phyloP scores from a whole-genome alignment of 37 sponge, comb jelly and placozoan species.

The Halichondria panicea region DNA sequence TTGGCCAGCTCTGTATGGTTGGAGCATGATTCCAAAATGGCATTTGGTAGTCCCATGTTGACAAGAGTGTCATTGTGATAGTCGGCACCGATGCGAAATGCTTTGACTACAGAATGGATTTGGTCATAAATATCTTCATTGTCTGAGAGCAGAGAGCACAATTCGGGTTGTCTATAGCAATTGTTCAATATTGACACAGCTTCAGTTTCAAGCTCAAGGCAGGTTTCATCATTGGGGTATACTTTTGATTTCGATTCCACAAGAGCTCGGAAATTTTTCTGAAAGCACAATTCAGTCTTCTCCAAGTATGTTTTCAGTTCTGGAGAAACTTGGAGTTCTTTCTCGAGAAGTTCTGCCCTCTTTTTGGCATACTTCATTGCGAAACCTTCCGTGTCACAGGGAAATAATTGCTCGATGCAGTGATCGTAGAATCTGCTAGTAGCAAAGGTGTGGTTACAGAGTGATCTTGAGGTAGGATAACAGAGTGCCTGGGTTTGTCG shows the following conservation, averaged over 20 bases:
- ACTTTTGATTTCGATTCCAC: not conserved
- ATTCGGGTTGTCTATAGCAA: constrained; percentile 29
- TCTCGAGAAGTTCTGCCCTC: not conserved
- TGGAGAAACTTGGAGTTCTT: not conserved
- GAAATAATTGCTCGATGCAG: constrained; percentile 53
- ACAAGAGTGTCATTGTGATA: constrained; percentile 16
- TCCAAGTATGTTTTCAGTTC: constrained; percentile 14
- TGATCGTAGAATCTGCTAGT: constrained; percentile 52
- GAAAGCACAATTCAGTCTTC: constrained; percentile 53
- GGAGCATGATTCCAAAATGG: too few relatives aligned
- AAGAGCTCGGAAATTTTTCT: constrained; percentile 24
- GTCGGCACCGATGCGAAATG: constrained; percentile 11
- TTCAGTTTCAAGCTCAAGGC: constrained; percentile 46
- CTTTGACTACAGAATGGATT: too few relatives aligned
- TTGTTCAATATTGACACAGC: constrained; percentile 34
- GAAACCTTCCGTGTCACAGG: constrained; percentile 46
- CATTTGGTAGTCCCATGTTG: not conserved
- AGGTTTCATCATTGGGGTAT: constrained; percentile 25
- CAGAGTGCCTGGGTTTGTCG: too few relatives aligned
- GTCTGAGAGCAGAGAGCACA: not conserved
- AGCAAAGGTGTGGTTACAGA: not conserved
- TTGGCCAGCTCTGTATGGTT: not conserved
- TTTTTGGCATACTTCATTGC: constrained; percentile 33
- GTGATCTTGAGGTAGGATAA: too few relatives aligned
- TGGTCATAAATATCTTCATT: too few relatives aligned